A percentile compares a stretch with the other conserved stretches of the same genome.
phyloP scores from a whole-genome alignment of 2,797 vertebrate genomes.

The Cossypha caffra region DNA sequence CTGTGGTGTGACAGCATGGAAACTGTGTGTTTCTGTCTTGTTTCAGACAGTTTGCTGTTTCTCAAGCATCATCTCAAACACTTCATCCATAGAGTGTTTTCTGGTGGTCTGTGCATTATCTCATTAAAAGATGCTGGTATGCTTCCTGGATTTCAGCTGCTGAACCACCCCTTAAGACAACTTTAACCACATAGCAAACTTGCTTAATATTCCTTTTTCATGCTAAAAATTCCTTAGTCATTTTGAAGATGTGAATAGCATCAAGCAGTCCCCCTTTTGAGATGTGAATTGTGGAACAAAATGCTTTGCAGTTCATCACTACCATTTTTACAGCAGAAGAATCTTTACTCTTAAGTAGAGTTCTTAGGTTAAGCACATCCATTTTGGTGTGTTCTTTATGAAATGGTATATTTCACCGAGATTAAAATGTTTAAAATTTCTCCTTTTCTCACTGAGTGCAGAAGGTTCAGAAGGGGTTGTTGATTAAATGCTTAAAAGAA shows the following conservation, averaged over 20 bases:
- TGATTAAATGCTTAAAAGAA: neutral
- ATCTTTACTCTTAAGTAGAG: neutral
- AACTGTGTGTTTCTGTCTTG: neutral
- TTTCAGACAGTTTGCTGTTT: neutral
- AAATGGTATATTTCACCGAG: neutral
- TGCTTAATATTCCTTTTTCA: neutral
- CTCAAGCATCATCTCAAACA: neutral
- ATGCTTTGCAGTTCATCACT: rapidly evolving
- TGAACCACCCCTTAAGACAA: neutral
- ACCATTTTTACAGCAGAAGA: neutral
- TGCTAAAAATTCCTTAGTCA: neutral
- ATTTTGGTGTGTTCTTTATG: neutral
- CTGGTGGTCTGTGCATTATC: neutral
- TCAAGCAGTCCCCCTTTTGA: neutral
- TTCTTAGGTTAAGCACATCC: neutral
- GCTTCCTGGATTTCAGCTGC: neutral
- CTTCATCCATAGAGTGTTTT: neutral
- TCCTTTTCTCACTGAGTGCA: neutral
- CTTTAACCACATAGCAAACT: neutral
- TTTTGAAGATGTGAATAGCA: neutral
- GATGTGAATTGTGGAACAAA: neutral
- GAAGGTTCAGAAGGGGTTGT: neutral
- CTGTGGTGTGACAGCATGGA: neutral
- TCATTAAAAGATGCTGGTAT: neutral
- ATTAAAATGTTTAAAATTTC: neutral